These are phyloP conservation scores for Ornithorhynchus anatinus DNA, from an alignment of 2,113 vertebrate genomes.

Conservation along the genomic window DNA sequence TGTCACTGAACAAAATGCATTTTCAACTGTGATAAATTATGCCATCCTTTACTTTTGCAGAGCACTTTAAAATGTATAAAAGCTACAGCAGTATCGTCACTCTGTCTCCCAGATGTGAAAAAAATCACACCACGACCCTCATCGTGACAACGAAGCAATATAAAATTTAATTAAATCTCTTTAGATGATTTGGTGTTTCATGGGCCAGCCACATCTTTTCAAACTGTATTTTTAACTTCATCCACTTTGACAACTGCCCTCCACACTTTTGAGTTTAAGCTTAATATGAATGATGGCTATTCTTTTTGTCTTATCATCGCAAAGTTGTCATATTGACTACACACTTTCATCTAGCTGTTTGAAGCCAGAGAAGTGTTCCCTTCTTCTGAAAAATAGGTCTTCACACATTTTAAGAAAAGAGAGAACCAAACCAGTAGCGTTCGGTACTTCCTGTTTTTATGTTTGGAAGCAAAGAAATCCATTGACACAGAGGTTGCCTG, in stretches of 20 bases:
- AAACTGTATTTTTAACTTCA: rapidly evolving
- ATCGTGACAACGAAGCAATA: rapidly evolving
- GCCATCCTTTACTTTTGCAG: constrained; percentile 64
- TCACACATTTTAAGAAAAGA: too few species aligned
- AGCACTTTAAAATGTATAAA: constrained; percentile 46
- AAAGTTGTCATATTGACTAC: too few species aligned
- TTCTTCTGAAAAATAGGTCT: background rate
- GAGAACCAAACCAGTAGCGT: too few species aligned
- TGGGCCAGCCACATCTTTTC: background rate
- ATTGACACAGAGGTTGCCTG: too few species aligned
- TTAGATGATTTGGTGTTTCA: background rate
- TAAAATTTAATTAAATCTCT: background rate
- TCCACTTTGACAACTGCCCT: rapidly evolving
- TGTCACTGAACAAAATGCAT: constrained; percentile 68
- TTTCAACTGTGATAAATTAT: constrained; percentile 70
- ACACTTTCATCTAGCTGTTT: too few species aligned
- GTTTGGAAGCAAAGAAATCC: too few species aligned
- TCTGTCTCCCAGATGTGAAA: background rate
- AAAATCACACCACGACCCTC: background rate
- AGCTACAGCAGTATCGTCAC: constrained; percentile 44
- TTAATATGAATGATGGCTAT: rapidly evolving
- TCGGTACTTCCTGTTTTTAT: too few species aligned
- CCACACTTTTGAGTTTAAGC: rapidly evolving
- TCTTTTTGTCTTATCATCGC: too few species aligned
- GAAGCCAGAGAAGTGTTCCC: rapidly evolving